Base-by-base conservation (phyloP, 1,140 invertebrate species). In the Formica exsecta region DNA sequence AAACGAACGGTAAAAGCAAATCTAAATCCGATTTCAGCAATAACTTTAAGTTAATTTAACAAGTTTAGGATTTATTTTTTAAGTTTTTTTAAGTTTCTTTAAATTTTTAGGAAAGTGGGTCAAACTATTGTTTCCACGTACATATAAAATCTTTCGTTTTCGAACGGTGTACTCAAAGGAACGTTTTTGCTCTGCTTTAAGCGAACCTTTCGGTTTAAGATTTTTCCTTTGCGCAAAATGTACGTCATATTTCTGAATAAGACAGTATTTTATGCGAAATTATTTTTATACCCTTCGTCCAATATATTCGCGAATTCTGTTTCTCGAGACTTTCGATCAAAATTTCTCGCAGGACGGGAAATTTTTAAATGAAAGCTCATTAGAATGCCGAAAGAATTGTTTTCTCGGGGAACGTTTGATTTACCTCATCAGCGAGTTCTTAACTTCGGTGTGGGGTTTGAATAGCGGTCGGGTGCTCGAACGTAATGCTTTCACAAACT, bases 401-500 rank as follows among this genome's bases (percentile, higher is more conserved):
- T 83, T 83, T 83, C 59, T 68, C 57, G 16, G 59, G 77, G 65
- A 89, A 80, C 87, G 74, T 86, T 85, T 76, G 83, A 89, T 89
- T 86, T 85, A 85, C 64, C 85, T 89, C 87, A 89, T 89, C 87
- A 86, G 79, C 62, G 83, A 86, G 70, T 83, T 76, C 54, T 89
- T 89, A 89, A 89, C 88, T 89, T 77, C 61, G 68, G 64, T 48
- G 64, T 38, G 68, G 62, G 68, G 70, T 38, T 73, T 71, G 87
- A 89, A 89, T 89, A 36, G 85, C 9, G 81, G 87, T 85, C n/a
- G 87, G 25, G 41, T 77, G 48, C 79, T 74, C 54, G 74, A 66
- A 75, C 61, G 87, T 75, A 89, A 89, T 88, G 87, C 88, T 89
- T 89, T 89, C 87, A 71, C 59, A 48, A 89, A 81, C 68, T 81